These are phyloP conservation scores for Emmelina monodactyla DNA, from an alignment of 2,888 invertebrate species.

Conservation along the genomic window DNA sequence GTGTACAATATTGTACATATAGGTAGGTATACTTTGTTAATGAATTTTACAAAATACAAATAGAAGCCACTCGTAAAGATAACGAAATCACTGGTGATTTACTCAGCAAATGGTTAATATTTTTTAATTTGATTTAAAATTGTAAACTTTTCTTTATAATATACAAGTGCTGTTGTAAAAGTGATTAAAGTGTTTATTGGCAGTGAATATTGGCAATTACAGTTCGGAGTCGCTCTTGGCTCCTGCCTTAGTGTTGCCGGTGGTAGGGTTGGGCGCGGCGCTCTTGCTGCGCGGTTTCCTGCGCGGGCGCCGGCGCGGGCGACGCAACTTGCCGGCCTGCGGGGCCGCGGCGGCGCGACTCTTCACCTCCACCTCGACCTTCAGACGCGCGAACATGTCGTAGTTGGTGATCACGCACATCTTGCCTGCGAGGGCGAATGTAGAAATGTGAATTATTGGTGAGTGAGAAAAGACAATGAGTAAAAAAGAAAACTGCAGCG, in stretches of 20 bases:
- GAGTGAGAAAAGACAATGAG: no score
- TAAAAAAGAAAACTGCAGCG: no score
- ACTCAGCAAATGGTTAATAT: no score
- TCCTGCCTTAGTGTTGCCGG: slow-evolving; percentile 35
- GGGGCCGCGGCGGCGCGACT: slow-evolving; percentile 29
- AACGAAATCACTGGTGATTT: no score
- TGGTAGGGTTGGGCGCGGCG: slow-evolving; percentile 37
- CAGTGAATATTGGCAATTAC: slow-evolving; percentile 17
- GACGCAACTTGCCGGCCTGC: slow-evolving; percentile 27
- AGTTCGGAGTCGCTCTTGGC: slow-evolving; percentile 57
- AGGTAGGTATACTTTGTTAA: no score
- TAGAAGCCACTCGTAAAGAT: no score
- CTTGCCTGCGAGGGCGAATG: slow-evolving; percentile 50
- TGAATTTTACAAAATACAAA: no score
- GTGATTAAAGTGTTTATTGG: no score
- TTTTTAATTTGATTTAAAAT: no score
- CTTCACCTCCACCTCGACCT: slow-evolving; percentile 52
- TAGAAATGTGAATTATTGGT: slow-evolving; percentile 6
- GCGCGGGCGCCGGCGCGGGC: slow-evolving; percentile 32
- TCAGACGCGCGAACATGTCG: slow-evolving; percentile 56
- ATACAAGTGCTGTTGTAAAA: neutral
- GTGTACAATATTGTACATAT: no score
- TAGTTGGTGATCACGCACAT: slow-evolving; percentile 58
- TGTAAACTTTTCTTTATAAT: no score
- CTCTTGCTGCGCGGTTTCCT: slow-evolving; percentile 51